These are phyloP conservation scores for Gambelia wislizenii DNA, from an alignment of 2,797 vertebrate genomes.

Conservation along the genomic window DNA sequence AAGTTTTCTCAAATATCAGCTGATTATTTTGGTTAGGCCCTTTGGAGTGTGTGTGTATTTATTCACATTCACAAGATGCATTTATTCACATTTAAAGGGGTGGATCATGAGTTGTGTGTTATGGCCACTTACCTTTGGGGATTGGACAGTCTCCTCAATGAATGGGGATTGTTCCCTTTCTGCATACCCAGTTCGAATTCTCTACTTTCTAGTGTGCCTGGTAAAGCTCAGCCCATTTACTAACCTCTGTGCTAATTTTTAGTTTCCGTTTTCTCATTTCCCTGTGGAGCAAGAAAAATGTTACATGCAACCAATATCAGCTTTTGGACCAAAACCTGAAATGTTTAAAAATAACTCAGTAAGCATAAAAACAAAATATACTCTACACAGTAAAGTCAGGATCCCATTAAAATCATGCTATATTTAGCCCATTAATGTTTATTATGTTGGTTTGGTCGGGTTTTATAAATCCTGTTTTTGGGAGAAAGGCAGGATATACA, in stretches of 20 bases:
- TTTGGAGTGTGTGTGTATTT: not conserved
- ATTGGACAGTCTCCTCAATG: not conserved
- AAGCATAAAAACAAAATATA: not conserved
- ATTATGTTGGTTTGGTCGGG: fast-evolving
- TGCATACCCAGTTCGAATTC: not conserved
- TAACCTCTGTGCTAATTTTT: not conserved
- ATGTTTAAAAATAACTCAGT: slow-evolving; percentile 21
- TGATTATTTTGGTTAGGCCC: not conserved
- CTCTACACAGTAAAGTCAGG: not conserved
- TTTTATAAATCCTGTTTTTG: too few species aligned
- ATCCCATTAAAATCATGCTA: not conserved
- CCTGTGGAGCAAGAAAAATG: not conserved
- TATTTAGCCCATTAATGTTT: slow-evolving; percentile 17
- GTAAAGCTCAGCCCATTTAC: not conserved
- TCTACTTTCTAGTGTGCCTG: not conserved
- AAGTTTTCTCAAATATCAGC: too few species aligned
- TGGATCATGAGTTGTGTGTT: not conserved
- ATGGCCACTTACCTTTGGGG: not conserved
- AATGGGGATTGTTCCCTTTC: not conserved
- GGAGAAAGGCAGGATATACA: too few species aligned
- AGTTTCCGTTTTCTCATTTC: not conserved
- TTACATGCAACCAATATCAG: not conserved
- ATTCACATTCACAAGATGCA: not conserved
- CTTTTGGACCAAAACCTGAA: not conserved
- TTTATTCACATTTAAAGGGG: not conserved